A percentile compares a stretch with the other conserved stretches of the same genome.
Conservation (phyloP, 1,140 invertebrate species). For the Gonatopus flavifemur region DNA sequence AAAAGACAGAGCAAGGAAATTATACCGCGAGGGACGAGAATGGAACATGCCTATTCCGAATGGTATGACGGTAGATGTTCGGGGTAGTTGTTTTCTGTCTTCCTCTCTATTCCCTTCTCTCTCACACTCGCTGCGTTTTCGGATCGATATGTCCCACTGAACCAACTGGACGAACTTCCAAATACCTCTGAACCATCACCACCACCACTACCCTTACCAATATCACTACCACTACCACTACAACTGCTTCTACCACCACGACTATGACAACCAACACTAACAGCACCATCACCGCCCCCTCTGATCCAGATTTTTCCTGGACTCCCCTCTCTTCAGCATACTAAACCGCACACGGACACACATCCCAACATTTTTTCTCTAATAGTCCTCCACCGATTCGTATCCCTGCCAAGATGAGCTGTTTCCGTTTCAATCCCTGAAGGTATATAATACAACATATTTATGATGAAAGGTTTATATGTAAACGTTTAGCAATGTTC, state of each 20-base stretch:
- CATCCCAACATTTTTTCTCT: too few species aligned
- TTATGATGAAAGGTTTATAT: too few species aligned
- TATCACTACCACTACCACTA: conserved; percentile 3
- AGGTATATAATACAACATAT: too few species aligned
- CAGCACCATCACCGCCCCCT: conserved; percentile 13
- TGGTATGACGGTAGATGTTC: conserved; percentile 23
- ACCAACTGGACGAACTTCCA: conserved; percentile 29
- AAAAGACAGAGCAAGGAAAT: conserved; percentile 2
- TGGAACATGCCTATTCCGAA: conserved; percentile 24
- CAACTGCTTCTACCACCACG: conserved; percentile 9
- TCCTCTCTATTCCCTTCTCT: not conserved
- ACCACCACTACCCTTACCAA: conserved; percentile 11
- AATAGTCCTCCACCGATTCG: too few species aligned
- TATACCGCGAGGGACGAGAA: conserved; percentile 5
- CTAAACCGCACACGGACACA: too few species aligned
- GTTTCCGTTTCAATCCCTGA: too few species aligned
- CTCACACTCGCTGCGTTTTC: conserved; percentile 6
- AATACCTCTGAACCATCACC: conserved; percentile 7
- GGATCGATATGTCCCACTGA: conserved; percentile 37
- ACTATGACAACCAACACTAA: too few species aligned
- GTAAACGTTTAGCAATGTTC: too few species aligned
- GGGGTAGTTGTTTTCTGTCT: conserved; percentile 13
- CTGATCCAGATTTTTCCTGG: not conserved
- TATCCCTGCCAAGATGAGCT: too few species aligned
- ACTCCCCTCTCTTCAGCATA: not conserved